Percentiles rank a stretch among this genome's conserved stretches.
These are phyloP conservation scores for Montipora capricornis DNA, from an alignment of 64 coral and sea anemone genomes.

Conservation along the genomic window DNA sequence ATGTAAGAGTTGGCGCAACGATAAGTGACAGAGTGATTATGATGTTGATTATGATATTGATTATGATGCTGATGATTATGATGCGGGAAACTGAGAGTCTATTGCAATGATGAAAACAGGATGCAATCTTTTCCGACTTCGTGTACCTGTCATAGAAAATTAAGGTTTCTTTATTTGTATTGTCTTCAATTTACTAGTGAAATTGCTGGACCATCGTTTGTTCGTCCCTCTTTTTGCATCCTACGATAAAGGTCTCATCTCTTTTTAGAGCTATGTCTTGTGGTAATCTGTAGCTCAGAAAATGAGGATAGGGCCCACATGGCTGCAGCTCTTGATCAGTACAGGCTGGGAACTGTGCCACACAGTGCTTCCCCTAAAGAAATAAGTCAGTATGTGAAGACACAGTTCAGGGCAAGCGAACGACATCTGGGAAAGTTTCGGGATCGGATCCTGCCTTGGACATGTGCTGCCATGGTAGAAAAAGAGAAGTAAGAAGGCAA, in stretches of 20 bases:
- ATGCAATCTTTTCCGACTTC: too few relatives aligned
- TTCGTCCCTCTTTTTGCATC: too few relatives aligned
- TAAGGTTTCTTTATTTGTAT: too few relatives aligned
- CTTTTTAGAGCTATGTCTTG: constrained; percentile 68
- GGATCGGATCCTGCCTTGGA: constrained; percentile 63
- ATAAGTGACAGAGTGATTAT: too few relatives aligned
- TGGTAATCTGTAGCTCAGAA: constrained; percentile 83
- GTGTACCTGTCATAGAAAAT: too few relatives aligned
- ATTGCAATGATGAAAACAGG: too few relatives aligned
- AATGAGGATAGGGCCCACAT: constrained; percentile 84
- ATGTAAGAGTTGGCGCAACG: too few relatives aligned
- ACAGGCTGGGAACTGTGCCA: constrained; percentile 49
- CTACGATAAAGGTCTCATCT: not conserved
- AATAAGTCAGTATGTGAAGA: constrained; percentile 67
- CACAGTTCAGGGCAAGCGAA: constrained; percentile 43
- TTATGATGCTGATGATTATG: too few relatives aligned
- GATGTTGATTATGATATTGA: too few relatives aligned
- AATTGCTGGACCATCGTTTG: too few relatives aligned
- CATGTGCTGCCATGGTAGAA: constrained; percentile 72
- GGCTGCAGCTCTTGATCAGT: constrained; percentile 80
- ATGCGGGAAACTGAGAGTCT: too few relatives aligned
- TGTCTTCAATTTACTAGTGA: too few relatives aligned
- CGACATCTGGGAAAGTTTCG: constrained; percentile 52
- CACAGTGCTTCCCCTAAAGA: constrained; percentile 41
- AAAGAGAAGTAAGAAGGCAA: constrained; percentile 53